A percentile compares a stretch with the other conserved stretches of the same genome.
These are phyloP conservation scores for Baronia brevicornis DNA, from an alignment of 2,888 invertebrate genomes.

Conservation along the genomic window DNA sequence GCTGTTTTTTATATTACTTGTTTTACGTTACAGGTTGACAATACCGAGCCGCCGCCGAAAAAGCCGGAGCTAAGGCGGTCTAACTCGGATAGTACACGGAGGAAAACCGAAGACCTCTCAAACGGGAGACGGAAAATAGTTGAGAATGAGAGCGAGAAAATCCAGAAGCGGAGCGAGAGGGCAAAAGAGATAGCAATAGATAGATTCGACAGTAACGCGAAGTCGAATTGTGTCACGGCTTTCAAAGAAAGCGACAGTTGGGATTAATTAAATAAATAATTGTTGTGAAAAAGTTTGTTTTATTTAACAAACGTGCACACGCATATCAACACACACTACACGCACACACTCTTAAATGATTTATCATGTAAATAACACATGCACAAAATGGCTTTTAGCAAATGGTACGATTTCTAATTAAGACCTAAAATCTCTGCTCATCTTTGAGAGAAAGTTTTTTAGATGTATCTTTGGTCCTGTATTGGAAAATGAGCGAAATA, in stretches of 20 bases:
- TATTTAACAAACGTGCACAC: neutral
- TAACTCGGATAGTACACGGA: slow-evolving; percentile 15
- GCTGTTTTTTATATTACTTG: no score
- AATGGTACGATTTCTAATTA: no score
- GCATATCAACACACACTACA: no score
- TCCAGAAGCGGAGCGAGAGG: slow-evolving; percentile 17
- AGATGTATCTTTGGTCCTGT: no score
- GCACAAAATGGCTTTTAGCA: no score
- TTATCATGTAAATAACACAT: no score
- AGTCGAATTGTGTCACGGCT: slow-evolving; percentile 42
- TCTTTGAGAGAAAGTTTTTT: no score
- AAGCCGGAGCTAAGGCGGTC: slow-evolving; percentile 32
- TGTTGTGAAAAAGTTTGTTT: slow-evolving; percentile 17
- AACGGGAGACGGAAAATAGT: slow-evolving; percentile 34
- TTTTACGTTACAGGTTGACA: slow-evolving; percentile 46
- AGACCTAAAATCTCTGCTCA: no score
- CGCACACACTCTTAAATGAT: no score
- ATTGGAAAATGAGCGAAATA: no score
- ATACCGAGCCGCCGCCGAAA: slow-evolving; percentile 44
- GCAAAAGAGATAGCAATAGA: slow-evolving; percentile 26
- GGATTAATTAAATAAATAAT: slow-evolving; percentile 39
- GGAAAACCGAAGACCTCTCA: slow-evolving; percentile 22
- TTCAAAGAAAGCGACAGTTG: slow-evolving; percentile 64
- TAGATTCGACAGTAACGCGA: slow-evolving; percentile 37
- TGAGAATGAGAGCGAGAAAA: slow-evolving; percentile 19